Evolutionary conservation across 2,888 invertebrate species (phyloP), one percentile per base, ranked within the genome.

Genomic region (Apodemia duryi): DNA sequence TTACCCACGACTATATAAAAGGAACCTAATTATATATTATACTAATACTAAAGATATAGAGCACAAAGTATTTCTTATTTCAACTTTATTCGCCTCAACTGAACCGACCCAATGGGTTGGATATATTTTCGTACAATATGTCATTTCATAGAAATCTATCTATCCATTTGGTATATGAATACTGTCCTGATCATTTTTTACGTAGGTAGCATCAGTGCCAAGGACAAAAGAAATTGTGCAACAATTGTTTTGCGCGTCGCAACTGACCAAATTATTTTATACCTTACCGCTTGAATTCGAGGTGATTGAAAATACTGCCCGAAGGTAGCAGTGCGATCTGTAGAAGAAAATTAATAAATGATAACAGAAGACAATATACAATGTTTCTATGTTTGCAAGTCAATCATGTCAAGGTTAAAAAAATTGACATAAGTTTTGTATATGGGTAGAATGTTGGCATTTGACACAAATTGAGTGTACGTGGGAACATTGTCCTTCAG

Each of bases 141-240:
- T 79, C 78, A 77, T 76, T 74, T 76, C 78, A 77, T 77, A 81
- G 73, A 81, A 77, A 61, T 81, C 77, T 84, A 83, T 83, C 76
- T 84, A 86, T 77, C 76, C 82, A 84, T 90, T 90, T 88, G 90
- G 88, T 88, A 85, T 84, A 74, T 81, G 75, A 89, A 89, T 89
- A 90, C 90, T 90, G 89, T 79, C 83, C 83, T 79, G 84, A 82
- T 82, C 73, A 76, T 77, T 74, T 77, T 75, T 46, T 57, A 11
- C 32, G 54, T 54, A 62, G 46, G 43, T 64, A 63, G 54, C 52
- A 66, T 61, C 63, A 54, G 28, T 54, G 41, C n/a, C 54, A 29
- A 29, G 54, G 29, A 62, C 49, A 61, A 51, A 46, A 13, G 32
- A 62, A 65, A 65, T 49, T 63, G 66, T 67, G 57, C 61, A 62